Conservation (phyloP, 2,888 invertebrate genomes). For the Drosophila algonquin region DNA sequence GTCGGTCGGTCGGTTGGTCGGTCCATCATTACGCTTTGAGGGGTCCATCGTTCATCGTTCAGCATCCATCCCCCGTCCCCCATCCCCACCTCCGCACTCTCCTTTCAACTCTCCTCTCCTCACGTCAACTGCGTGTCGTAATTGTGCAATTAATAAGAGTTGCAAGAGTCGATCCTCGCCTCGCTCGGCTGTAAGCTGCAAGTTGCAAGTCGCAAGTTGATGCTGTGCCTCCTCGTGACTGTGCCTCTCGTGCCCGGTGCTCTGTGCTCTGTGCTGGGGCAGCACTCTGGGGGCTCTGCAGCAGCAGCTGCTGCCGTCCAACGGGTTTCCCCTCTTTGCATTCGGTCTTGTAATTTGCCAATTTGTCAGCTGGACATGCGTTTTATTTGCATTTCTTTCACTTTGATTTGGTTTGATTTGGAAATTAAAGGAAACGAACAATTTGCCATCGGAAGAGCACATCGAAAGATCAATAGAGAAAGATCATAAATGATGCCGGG, state of each 20-base stretch:
- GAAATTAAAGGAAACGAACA: conserved; percentile 69
- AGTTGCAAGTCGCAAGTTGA: not conserved
- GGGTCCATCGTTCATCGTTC: conserved; percentile 54
- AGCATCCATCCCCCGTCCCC: conserved; percentile 8
- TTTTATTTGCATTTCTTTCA: conserved; percentile 71
- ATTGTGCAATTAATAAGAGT: conserved; percentile 79
- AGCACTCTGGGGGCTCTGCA: conserved; percentile 25
- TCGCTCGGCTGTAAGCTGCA: too few relatives aligned
- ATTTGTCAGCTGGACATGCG: conserved; percentile 78
- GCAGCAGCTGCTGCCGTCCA: conserved; percentile 56
- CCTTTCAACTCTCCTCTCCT: conserved; percentile 30
- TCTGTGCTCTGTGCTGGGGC: conserved; percentile 8
- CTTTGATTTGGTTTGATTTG: conserved; percentile 52
- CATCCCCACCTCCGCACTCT: not conserved
- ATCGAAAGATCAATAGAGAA: conserved; percentile 28
- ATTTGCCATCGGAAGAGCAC: conserved; percentile 57
- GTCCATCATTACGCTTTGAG: conserved; percentile 62
- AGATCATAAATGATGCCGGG: conserved; percentile 1
- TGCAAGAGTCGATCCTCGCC: conserved; percentile 38
- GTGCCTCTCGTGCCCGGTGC: conserved; percentile 7
- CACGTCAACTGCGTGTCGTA: conserved; percentile 77
- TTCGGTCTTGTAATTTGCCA: conserved; percentile 63
- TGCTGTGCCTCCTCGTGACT: conserved; percentile 9
- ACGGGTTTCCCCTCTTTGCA: conserved; percentile 65
- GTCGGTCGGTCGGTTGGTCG: not conserved